Evolutionary conservation across 2,888 invertebrate genomes (phyloP), one percentile per base, ranked within the genome.

Genomic region (Cistogaster globosa): DNA sequence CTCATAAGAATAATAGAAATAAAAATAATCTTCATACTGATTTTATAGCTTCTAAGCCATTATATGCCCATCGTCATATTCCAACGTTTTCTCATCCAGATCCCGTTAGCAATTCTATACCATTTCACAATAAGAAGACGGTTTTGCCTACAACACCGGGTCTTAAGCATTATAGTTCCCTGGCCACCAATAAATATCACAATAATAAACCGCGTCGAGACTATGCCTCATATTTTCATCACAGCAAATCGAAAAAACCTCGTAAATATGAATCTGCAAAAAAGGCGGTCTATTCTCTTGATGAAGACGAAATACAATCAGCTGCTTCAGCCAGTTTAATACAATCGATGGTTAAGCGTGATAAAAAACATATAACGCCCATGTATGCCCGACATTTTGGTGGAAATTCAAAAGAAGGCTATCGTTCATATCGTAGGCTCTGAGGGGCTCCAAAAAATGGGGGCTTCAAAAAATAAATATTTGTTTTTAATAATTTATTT

Each of bases 121-220:
- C 86, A 86, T 92, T 75, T 87, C 91, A 86, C 88, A 92, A 67
- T 45, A 80, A 87, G 90, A 93, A 88, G 90, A 92, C 89, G 65
- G 75, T 87, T 75, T 92, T 93, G 1, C 89, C 90, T 22, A 93
- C 92, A 12, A 83, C 86, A 0, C 94, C 93, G 0, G 94, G 94
- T 1, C 89, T 94, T 26, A 93, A 93, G 83, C 92, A 93, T 88
- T 94, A 91, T 87, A 90, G 93, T 1, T 90, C 91, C 0, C 57
- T 78, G 38, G 88, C 88, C 0, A 86, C 88, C 0, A 86, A 87
- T 22, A 88, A 88, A 32, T 84, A 88, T 75, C 60, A 84, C 4
- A 78, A 87, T 38, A 85, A 87, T 14, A 87, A 83, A 14, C 88
- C 88, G 18, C 89, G 90, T 1, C 91, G 90, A 4, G 90, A 92